phyloP scores from a whole-genome alignment of 2,888 invertebrate genomes.

The Cryptocheilus praepositus region DNA sequence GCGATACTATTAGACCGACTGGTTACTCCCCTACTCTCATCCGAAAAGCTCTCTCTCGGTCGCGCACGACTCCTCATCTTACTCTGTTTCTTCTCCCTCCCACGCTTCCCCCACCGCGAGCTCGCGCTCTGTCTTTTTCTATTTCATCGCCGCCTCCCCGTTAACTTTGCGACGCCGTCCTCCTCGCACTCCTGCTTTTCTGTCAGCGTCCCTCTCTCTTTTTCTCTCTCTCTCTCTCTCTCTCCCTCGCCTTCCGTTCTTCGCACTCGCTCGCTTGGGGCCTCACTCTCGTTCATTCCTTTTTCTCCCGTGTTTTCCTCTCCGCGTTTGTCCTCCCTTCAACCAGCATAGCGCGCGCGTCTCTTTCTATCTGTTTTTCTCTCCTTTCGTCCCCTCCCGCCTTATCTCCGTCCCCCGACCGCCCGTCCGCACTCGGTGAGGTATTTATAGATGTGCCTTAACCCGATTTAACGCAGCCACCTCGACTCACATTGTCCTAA shows the following conservation, averaged over 20 bases:
- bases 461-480: slow-evolving; percentile 72
- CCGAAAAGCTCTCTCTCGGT: slow-evolving; percentile 10
- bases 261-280: slow-evolving; percentile 23
- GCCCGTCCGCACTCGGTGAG: slow-evolving; percentile 60
- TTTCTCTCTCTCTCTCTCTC: slow-evolving; percentile 30
- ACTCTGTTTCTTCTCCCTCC: slow-evolving; percentile 1
- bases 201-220: slow-evolving; percentile 39
- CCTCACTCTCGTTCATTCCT: slow-evolving; percentile 27
- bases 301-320: slow-evolving; percentile 27
- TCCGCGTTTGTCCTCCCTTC: slow-evolving; percentile 36
- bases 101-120: slow-evolving; percentile 3
- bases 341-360: neutral
- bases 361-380: slow-evolving; percentile 16
- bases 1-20: slow-evolving; percentile 69
- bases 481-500: slow-evolving; percentile 59
- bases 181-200: slow-evolving; percentile 46
- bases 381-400: slow-evolving; percentile 29
- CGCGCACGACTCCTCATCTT: slow-evolving; percentile 15
- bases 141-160: slow-evolving; percentile 47
- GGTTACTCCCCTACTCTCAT: slow-evolving; percentile 44
- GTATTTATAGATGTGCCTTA: slow-evolving; percentile 74
- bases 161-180: slow-evolving; percentile 47
- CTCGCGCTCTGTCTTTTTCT: slow-evolving; percentile 32
- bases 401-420: slow-evolving; percentile 34
- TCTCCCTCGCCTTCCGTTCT: slow-evolving; percentile 14